Percentiles rank a stretch among this genome's conserved stretches.
Evolutionary conservation across 1,140 invertebrate species (phyloP).

Genomic region (Heliconius congener): DNA sequence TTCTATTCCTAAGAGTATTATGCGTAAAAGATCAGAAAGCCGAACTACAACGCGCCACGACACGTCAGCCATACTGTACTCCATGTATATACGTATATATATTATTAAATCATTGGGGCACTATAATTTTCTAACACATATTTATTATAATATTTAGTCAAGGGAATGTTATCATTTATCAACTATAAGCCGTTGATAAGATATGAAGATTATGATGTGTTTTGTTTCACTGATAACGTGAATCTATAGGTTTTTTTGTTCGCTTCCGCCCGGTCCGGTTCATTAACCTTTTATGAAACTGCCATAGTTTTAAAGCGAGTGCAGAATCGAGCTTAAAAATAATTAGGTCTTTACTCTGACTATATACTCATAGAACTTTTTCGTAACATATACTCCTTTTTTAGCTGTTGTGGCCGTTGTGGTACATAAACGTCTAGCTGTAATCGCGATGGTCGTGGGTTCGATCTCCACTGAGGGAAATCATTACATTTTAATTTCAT

Average conservation of each 20-base stretch:
- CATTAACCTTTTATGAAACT: neutral
- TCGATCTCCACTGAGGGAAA: no score
- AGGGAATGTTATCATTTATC: neutral
- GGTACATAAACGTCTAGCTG: no score
- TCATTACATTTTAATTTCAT: no score
- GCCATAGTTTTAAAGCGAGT: neutral
- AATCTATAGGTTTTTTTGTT: neutral
- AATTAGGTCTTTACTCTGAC: neutral
- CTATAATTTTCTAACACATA: neutral
- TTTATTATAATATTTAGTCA: conserved; percentile 8
- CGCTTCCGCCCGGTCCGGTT: conserved; percentile 3
- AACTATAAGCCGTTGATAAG: conserved; percentile 1
- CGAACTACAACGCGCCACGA: no score
- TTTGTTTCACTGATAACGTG: conserved; percentile 24
- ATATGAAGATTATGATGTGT: conserved; percentile 17
- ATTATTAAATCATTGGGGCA: no score
- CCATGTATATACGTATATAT: no score
- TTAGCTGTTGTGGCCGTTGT: no score
- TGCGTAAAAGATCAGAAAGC: no score
- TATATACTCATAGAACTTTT: neutral
- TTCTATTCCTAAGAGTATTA: no score
- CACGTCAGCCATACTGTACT: no score
- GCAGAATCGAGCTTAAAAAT: neutral
- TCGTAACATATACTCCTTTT: no score
- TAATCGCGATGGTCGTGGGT: no score